These are phyloP conservation scores for Nomada flava DNA, from an alignment of 2,888 invertebrate genomes.

Conservation along the genomic window DNA sequence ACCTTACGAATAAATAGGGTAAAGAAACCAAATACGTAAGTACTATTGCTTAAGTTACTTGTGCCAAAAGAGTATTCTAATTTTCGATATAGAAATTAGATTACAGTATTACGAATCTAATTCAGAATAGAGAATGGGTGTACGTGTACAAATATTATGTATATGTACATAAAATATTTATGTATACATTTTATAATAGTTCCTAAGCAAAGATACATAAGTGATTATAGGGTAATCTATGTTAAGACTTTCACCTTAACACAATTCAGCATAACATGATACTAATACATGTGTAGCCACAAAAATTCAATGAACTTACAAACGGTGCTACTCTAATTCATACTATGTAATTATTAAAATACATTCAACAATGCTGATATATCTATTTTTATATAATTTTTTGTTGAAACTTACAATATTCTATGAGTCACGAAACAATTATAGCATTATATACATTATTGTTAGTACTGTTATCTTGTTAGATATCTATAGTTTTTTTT, in stretches of 20 bases:
- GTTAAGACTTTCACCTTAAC: conserved; percentile 23
- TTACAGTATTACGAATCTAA: conserved; percentile 47
- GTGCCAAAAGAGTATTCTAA: conserved; percentile 71
- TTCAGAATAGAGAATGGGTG: conserved; percentile 43
- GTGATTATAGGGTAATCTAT: conserved; percentile 56
- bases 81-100: conserved; percentile 44
- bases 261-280: conserved; percentile 9
- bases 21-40: conserved; percentile 62
- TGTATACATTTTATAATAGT: conserved; percentile 61
- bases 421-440: background rate
- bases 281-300: conserved; percentile 5
- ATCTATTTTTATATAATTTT: conserved; percentile 56
- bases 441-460: background rate
- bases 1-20: conserved; percentile 16
- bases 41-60: conserved; percentile 58
- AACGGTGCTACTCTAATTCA: conserved; percentile 52
- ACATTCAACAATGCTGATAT: conserved; percentile 26
- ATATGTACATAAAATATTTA: conserved; percentile 50
- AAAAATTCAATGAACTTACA: conserved; percentile 19
- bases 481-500: background rate
- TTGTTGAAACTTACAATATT: conserved; percentile 22
- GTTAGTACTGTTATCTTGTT: too few relatives aligned
- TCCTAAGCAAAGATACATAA: conserved; percentile 43
- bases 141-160: conserved; percentile 28
- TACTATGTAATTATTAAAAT: conserved; percentile 31